Evolutionary conservation across 2,113 vertebrate genomes (phyloP), one percentile per base, ranked within the genome.

Genomic region (Ctenomys sociabilis): DNA sequence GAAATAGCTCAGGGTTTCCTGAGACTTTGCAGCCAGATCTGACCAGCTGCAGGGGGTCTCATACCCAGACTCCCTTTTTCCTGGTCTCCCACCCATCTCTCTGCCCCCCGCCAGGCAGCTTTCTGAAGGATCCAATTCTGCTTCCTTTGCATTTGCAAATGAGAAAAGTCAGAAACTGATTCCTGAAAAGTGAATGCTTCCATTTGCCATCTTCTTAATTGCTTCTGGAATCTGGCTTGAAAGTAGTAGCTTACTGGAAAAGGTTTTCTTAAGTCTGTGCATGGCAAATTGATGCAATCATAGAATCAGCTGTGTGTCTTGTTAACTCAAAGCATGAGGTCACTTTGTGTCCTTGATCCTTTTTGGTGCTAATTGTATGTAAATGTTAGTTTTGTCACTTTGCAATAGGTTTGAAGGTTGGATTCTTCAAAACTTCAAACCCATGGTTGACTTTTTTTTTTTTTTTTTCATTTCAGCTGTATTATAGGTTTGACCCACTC

Each of bases 1-100:
- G 97, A 97, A 97, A 92, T 63, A 84, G 0, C 10, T 88, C n/a
- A 54, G 88, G 83, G 73, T 96, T 98, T 98, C 97, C 97, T 93
- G 96, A 95, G 97, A 84, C 78, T 95, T 96, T 95, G 97, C 88
- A 82, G 85, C 75, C 1, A 24, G 94, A 91, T 91, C 96, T 96
- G 93, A 85, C 0, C 75, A 89, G 94, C 96, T 30, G 30, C 91
- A 96, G 96, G 96, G 95, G 91, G 80, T 88, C 61, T 93, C 26
- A 9, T 80, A 68, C 52, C 64, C 93, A 95, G 93, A 82, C 85
- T 72, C 75, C 54, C 30, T 73, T 82, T 75, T 93, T 88, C 80
- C 88, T 61, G 88, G 95, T 95, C 88, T 40, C 72, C n/a, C 8
- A 14, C 19, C 86, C n/a, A 32, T 85, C 54, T 37, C 88, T 80